Conservation (phyloP, 2,888 invertebrate genomes). For the Ariolimax columbianus region DNA sequence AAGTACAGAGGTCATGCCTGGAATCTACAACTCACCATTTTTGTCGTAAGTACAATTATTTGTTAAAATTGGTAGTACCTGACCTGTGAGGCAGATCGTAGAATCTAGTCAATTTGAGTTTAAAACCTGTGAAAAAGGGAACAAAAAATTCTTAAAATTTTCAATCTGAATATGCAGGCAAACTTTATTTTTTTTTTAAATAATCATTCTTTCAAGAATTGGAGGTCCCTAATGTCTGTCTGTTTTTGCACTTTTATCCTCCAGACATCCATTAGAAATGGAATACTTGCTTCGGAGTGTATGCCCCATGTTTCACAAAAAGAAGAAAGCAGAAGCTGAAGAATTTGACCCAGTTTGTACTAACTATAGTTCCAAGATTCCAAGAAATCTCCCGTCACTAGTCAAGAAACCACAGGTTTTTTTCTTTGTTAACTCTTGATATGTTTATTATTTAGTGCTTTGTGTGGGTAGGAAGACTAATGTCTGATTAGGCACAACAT, state of each 20-base stretch:
- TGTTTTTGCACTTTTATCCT: slow-evolving; percentile 11
- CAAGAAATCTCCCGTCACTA: slow-evolving; percentile 73
- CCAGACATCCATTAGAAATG: slow-evolving; percentile 72
- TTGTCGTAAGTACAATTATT: slow-evolving; percentile 64
- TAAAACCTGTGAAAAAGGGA: no score
- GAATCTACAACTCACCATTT: slow-evolving; percentile 77
- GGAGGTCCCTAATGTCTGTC: not conserved
- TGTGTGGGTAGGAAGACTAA: no score
- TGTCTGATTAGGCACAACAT: no score
- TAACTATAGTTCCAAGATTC: slow-evolving; percentile 70
- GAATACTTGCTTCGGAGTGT: slow-evolving; percentile 72
- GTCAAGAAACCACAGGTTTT: slow-evolving; percentile 75
- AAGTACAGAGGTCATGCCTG: slow-evolving; percentile 77
- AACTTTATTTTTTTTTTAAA: no score
- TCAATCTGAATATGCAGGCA: no score
- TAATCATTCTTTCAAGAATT: no score
- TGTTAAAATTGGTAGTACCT: not conserved
- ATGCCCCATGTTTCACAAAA: slow-evolving; percentile 68
- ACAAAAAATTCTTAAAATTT: no score
- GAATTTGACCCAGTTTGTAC: slow-evolving; percentile 73
- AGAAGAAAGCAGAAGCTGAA: slow-evolving; percentile 58
- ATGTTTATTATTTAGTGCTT: not conserved
- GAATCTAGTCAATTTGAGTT: no score
- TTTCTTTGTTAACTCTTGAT: not conserved
- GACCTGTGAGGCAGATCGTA: no score